Base-by-base conservation (phyloP, 2,113 vertebrate species). In the Microcebus griseorufus region DNA sequence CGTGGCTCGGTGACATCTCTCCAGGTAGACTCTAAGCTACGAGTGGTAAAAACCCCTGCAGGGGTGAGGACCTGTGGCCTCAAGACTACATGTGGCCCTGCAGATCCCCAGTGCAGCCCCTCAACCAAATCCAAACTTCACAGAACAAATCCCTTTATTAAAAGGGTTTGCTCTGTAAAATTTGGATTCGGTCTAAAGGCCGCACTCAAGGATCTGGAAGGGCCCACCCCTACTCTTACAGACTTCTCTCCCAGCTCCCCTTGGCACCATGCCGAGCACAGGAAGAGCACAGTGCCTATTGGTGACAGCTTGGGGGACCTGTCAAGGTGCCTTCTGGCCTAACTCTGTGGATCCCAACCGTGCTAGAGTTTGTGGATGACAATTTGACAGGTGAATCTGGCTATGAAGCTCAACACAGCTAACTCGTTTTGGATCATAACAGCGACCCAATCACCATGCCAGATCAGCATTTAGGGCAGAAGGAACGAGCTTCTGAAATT, bases 361-460 rank as follows among this genome's bases (percentile, higher is more conserved):
- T 32, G 12, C 23, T 12, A 79, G 11, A 2, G 37, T 62, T 82
- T 48, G n/a, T 22, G n/a, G 39, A 22, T 3, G 1, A 92, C 70
- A 42, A 34, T 65, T 42, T 39, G 22, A 73, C 20, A 42, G n/a
- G 27, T 27, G 12, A 37, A 53, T 25, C 51, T 22, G 32, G 25
- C 34, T 37, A 2, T 5, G 37, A 42, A 58, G 0, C 20, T 62
- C 17, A 8, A 22, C 37, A 0, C 1, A 14, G 3, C 51, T 27
- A 37, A 55, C 17, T 17, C 20, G 1, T 13, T 64, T 62, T 5
- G 27, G 22, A 18, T 69, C 51, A 17, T 6, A 18, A 32, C 9
- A 0, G 5, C 25, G 64, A 20, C 25, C 78, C 48, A 13, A 45
- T 18, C 9, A 9, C 64, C 7, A 0, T 8, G 29, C 23, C 23